Evolutionary conservation across 2,888 invertebrate species (phyloP).

Genomic region (Meiosimyza decipiens): DNA sequence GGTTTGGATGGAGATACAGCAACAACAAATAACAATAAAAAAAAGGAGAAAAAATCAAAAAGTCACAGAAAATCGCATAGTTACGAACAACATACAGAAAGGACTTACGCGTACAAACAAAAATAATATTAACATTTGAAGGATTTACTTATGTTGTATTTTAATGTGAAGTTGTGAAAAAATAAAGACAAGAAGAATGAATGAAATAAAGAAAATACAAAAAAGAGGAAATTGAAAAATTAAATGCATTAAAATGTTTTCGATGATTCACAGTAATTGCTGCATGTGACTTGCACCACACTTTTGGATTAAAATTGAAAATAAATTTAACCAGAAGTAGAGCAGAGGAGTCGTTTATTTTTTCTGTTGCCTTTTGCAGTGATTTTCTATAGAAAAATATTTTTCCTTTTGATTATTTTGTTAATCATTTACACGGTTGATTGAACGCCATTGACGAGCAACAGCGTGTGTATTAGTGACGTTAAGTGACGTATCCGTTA

Average conservation of each 20-base stretch:
- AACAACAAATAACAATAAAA: background rate
- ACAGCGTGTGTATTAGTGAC: background rate
- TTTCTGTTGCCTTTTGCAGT: constrained; percentile 1
- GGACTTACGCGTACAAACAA: background rate
- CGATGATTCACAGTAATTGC: constrained; percentile 1
- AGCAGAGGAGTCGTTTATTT: background rate
- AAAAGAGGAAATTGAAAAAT: constrained; percentile 7
- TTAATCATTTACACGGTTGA: constrained; percentile 1
- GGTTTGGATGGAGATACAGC: background rate
- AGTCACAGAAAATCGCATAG: background rate
- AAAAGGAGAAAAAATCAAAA: background rate
- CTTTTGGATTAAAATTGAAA: background rate
- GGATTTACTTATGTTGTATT: background rate
- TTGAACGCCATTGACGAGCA: constrained; percentile 12
- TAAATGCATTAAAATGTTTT: constrained; percentile 1
- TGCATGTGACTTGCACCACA: constrained; percentile 15
- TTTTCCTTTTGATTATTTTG: background rate
- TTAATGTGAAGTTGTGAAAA: background rate
- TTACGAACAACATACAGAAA: constrained; percentile 3
- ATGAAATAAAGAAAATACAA: background rate
- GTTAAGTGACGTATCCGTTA: no score
- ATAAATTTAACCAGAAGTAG: background rate
- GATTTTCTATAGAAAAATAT: constrained; percentile 18
- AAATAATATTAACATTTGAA: background rate
- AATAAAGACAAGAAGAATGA: constrained; percentile 5